phyloP scores from a whole-genome alignment of 2,113 vertebrate genomes.

The Protomyctophum bolini region DNA sequence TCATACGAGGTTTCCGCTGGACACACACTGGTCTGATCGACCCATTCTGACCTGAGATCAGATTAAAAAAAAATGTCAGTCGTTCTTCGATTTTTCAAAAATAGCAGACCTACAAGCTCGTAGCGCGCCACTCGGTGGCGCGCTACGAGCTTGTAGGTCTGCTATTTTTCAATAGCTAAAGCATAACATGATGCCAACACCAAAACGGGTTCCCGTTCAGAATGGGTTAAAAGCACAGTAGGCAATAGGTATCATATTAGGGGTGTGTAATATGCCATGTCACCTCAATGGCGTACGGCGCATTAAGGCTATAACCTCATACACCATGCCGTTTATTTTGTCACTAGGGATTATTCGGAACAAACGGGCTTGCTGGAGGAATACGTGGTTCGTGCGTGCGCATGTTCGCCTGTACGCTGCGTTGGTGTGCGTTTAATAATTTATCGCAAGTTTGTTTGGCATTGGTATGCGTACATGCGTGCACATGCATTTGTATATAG shows the following conservation, averaged over 20 bases:
- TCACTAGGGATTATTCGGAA: conserved; percentile 75
- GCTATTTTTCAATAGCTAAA: too few relatives aligned
- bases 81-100: too few relatives aligned
- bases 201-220: too few relatives aligned
- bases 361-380: conserved; percentile 56
- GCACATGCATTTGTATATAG: neutral
- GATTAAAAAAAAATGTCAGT: too few relatives aligned
- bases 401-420: conserved; percentile 15
- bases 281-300: conserved; percentile 66
- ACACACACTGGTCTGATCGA: too few relatives aligned
- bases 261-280: conserved; percentile 75
- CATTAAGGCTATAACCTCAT: conserved; percentile 70
- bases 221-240: conserved; percentile 64
- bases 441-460: conserved; percentile 11
- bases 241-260: conserved; percentile 72
- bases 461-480: neutral
- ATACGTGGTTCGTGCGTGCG: conserved; percentile 37
- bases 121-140: too few relatives aligned
- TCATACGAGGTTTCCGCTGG: too few relatives aligned
- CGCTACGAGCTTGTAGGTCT: too few relatives aligned
- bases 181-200: too few relatives aligned
- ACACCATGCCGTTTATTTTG: conserved; percentile 73
- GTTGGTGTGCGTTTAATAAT: conserved; percentile 37
- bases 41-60: too few relatives aligned
- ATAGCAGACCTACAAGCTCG: too few relatives aligned